phyloP scores from a whole-genome alignment of 2,113 vertebrate species.

The Lampris incognitus region DNA sequence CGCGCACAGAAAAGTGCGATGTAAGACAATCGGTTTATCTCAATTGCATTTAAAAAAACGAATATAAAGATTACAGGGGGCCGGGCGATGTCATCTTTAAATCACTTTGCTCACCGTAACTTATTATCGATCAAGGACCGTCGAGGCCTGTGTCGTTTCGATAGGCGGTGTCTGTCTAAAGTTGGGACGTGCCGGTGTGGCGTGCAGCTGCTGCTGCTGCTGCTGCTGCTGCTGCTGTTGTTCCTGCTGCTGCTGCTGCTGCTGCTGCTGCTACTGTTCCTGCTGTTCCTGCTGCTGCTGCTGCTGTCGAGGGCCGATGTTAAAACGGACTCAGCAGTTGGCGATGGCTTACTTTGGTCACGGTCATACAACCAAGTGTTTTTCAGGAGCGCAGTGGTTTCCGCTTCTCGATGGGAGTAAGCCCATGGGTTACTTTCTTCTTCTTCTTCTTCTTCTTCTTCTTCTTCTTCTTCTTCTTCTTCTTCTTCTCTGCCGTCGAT shows the following conservation, averaged over 20 bases:
- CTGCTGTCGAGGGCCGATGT: too few species aligned
- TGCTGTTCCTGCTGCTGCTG: too few species aligned
- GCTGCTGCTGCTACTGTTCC: too few species aligned
- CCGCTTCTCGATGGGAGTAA: background rate
- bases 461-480: background rate
- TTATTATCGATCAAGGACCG: constrained; percentile 11
- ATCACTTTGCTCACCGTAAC: constrained; percentile 25
- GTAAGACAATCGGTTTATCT: too few species aligned
- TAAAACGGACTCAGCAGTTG: constrained; percentile 1
- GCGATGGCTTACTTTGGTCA: background rate
- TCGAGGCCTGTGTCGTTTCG: constrained; percentile 41
- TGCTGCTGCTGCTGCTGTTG: too few species aligned
- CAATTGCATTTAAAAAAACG: too few species aligned
- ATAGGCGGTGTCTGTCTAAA: constrained; percentile 72
- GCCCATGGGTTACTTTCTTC: background rate
- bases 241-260: too few species aligned
- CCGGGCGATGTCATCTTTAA: background rate
- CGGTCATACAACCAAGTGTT: background rate
- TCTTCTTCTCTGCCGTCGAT: background rate
- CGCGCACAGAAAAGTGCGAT: constrained; percentile 10
- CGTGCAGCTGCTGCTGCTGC: constrained; percentile 5
- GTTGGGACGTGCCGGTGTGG: constrained; percentile 61
- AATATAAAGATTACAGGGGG: too few species aligned
- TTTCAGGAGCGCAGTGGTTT: background rate
- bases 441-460: background rate